A percentile compares a stretch with the other conserved stretches of the same genome.
These are phyloP conservation scores for Spodoptera exigua DNA, from an alignment of 2,888 invertebrate species.

Conservation along the genomic window DNA sequence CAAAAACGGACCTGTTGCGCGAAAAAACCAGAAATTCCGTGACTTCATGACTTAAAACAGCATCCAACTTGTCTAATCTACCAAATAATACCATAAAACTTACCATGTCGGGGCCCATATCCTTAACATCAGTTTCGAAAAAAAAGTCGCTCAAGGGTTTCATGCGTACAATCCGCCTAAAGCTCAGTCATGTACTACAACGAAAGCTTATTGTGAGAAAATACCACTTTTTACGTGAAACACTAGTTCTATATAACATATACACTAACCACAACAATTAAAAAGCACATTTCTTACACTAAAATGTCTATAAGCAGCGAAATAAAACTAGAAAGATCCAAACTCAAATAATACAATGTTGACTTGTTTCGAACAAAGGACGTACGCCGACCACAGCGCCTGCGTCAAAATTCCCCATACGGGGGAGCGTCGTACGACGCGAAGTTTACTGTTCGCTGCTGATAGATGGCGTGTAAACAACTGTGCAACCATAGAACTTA, in stretches of 20 bases:
- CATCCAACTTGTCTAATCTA: conserved; percentile 64
- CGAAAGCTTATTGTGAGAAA: conserved; percentile 74
- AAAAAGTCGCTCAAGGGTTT: conserved; percentile 92
- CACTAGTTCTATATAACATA: conserved; percentile 66
- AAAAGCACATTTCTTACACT: conserved; percentile 76
- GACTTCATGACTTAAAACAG: conserved; percentile 84
- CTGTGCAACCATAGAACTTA: conserved; percentile 56
- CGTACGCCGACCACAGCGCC: conserved; percentile 88
- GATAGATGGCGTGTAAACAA: conserved; percentile 81
- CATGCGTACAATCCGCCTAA: conserved; percentile 89
- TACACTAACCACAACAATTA: conserved; percentile 65
- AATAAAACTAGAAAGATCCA: conserved; percentile 78
- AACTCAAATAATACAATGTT: conserved; percentile 85
- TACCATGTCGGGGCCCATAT: conserved; percentile 95
- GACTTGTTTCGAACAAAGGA: conserved; percentile 89
- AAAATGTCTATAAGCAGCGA: conserved; percentile 67
- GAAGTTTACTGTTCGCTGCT: conserved; percentile 62
- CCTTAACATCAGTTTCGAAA: conserved; percentile 93
- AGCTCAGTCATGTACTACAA: conserved; percentile 81
- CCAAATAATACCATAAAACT: conserved; percentile 73
- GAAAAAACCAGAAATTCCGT: conserved; percentile 72
- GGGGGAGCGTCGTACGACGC: conserved; percentile 78
- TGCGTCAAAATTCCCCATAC: conserved; percentile 82
- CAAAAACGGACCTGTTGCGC: conserved; percentile 90
- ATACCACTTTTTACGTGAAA: conserved; percentile 70